phyloP scores from a whole-genome alignment of 2,797 vertebrate species.

The Prionace glauca region DNA sequence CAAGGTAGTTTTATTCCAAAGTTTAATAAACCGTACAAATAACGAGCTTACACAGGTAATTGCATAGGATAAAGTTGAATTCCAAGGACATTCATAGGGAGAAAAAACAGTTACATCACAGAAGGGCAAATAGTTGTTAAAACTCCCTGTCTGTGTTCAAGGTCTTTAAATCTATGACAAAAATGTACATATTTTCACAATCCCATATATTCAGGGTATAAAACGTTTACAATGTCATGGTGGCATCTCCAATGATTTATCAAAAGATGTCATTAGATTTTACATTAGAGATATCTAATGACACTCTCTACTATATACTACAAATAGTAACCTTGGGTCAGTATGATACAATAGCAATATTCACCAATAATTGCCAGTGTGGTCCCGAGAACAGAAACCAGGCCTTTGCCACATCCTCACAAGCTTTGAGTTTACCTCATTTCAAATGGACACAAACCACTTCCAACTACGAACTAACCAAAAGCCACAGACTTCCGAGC shows the following conservation, averaged over 20 bases:
- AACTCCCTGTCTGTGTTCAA: slow-evolving; percentile 28
- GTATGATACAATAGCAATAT: slow-evolving; percentile 21
- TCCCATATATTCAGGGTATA: slow-evolving; percentile 19
- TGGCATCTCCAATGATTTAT: slow-evolving; percentile 23
- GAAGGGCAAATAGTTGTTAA: slow-evolving; percentile 40
- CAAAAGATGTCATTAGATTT: slow-evolving; percentile 22
- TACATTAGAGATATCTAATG: not conserved
- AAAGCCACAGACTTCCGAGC: not conserved
- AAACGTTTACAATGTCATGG: slow-evolving; percentile 33
- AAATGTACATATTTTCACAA: slow-evolving; percentile 36
- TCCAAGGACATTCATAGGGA: slow-evolving; percentile 39
- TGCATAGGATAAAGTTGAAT: slow-evolving; percentile 49
- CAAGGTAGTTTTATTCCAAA: slow-evolving; percentile 42
- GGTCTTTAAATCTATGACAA: slow-evolving; percentile 28
- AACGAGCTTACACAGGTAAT: slow-evolving; percentile 48
- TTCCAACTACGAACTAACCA: not conserved
- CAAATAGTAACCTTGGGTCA: slow-evolving; percentile 30
- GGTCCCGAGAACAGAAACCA: slow-evolving; percentile 18
- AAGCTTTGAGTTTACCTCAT: slow-evolving; percentile 11
- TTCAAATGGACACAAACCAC: not conserved
- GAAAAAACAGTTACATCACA: slow-evolving; percentile 37
- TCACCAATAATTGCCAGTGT: slow-evolving; percentile 4
- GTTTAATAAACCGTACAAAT: slow-evolving; percentile 48
- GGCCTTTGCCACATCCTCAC: not conserved
- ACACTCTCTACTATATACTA: not conserved